Conservation (phyloP, 1,140 invertebrate species). For the Holotrichia oblita region DNA sequence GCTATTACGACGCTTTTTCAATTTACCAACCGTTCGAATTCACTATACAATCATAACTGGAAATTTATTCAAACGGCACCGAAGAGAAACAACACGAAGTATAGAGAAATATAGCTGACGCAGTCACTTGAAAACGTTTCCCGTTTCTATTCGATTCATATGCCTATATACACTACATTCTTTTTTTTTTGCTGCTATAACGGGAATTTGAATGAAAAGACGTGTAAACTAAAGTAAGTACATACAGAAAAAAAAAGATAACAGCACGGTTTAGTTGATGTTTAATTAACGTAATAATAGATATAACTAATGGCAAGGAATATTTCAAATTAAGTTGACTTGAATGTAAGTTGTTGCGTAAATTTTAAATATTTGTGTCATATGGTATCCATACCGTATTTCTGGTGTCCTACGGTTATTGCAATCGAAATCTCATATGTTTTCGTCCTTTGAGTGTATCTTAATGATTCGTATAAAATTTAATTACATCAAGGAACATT, state of each 20-base stretch:
- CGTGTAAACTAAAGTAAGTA: neutral
- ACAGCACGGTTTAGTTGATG: neutral
- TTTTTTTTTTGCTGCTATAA: neutral
- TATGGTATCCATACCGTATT: neutral
- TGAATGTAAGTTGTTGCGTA: neutral
- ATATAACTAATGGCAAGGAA: neutral
- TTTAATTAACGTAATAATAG: neutral
- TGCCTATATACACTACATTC: neutral
- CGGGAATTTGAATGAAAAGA: neutral
- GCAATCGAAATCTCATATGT: no score
- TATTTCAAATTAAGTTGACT: neutral
- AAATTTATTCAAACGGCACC: neutral
- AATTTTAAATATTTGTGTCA: neutral
- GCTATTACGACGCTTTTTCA: neutral
- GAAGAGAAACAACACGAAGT: neutral
- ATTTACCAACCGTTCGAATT: neutral
- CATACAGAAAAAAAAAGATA: neutral
- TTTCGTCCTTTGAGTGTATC: no score
- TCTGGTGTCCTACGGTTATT: neutral
- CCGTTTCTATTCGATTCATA: neutral
- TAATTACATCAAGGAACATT: no score
- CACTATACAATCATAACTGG: neutral
- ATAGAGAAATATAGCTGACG: neutral
- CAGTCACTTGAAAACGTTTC: neutral
- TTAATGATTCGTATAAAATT: no score